Evolutionary conservation across 2,888 invertebrate species (phyloP).

Genomic region (Polyommatus iphigenia): DNA sequence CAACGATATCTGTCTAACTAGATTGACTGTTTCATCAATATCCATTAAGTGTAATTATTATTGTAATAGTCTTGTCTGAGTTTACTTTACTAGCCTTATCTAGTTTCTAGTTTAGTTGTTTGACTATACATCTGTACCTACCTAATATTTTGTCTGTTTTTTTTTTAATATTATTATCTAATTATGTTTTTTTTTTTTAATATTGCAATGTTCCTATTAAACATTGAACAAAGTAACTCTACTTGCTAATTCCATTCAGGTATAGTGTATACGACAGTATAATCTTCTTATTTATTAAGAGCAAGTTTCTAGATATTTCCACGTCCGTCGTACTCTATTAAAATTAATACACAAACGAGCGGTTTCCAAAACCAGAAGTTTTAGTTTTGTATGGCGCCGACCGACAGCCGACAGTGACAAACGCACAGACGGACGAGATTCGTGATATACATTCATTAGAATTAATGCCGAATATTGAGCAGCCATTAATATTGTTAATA

Average conservation of each 20-base stretch:
- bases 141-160: too few species aligned
- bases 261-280: too few species aligned
- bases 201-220: too few species aligned
- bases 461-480: slow-evolving; percentile 27
- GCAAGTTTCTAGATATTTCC: background rate
- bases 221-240: too few species aligned
- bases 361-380: slow-evolving; percentile 31
- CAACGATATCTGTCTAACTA: background rate
- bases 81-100: background rate
- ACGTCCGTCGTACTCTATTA: background rate
- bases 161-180: too few species aligned
- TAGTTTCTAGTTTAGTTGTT: too few species aligned
- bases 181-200: too few species aligned
- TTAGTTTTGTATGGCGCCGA: slow-evolving; percentile 33
- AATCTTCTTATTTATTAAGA: background rate
- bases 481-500: slow-evolving; percentile 21
- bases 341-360: slow-evolving; percentile 19
- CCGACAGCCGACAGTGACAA: slow-evolving; percentile 18
- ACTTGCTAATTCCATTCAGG: too few species aligned
- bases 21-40: background rate
- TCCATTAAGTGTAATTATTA: background rate
- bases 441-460: slow-evolving; percentile 24
- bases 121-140: too few species aligned
- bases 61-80: background rate
- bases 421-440: slow-evolving; percentile 12